phyloP scores from a whole-genome alignment of 2,113 vertebrate species.

The Odocoileus virginianus region DNA sequence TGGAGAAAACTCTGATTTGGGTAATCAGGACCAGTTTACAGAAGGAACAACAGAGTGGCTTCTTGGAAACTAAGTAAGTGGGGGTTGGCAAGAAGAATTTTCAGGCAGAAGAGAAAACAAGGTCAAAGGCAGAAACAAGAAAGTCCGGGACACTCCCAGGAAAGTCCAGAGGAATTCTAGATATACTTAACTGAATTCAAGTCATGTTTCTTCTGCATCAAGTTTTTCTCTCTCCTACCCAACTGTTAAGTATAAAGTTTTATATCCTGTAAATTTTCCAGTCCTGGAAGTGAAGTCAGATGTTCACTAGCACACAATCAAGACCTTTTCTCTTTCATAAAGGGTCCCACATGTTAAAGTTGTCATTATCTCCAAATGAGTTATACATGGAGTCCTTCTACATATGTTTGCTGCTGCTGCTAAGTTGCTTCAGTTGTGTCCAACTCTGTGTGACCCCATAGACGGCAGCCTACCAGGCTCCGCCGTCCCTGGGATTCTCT shows the following conservation, averaged over 20 bases:
- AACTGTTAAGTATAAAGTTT: not conserved
- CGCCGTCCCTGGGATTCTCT: fast-evolving
- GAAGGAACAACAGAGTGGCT: not conserved
- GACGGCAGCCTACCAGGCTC: not conserved
- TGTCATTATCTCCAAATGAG: not conserved
- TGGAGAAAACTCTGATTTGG: not conserved
- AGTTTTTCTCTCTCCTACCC: not conserved
- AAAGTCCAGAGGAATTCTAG: not conserved
- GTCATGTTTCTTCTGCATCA: not conserved
- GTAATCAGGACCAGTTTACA: not conserved
- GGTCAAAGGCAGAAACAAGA: not conserved
- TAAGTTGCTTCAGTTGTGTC: not conserved
- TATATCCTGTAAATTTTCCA: not conserved
- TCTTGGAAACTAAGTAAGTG: not conserved
- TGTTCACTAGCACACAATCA: not conserved
- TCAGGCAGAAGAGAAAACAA: not conserved
- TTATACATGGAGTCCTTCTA: not conserved
- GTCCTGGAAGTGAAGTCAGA: not conserved
- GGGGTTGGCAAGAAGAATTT: not conserved
- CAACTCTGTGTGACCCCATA: not conserved
- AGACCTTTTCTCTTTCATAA: not conserved
- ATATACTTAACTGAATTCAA: not conserved
- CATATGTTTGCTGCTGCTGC: not conserved
- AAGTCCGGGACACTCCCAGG: not conserved
- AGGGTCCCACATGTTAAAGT: not conserved